Conservation (phyloP, 2,888 invertebrate genomes). For the Aphrophora alni region DNA sequence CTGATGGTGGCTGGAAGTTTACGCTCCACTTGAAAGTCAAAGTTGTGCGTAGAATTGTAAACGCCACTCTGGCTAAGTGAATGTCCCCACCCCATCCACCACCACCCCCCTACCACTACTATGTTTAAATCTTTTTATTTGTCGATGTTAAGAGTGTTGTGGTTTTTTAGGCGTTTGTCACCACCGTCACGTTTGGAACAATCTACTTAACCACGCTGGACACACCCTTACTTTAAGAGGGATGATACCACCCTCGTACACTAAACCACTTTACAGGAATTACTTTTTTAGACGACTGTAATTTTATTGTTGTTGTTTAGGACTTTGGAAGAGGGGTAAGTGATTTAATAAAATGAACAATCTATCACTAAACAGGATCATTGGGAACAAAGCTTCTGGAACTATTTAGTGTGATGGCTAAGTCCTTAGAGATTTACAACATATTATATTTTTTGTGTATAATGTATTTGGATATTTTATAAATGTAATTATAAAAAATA, state of each 20-base stretch:
- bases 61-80: neutral
- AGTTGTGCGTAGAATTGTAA: neutral
- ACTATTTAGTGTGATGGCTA: too few relatives aligned
- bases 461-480: too few relatives aligned
- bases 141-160: neutral
- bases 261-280: neutral
- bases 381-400: too few relatives aligned
- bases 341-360: too few relatives aligned
- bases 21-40: conserved; percentile 5
- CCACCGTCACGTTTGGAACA: neutral
- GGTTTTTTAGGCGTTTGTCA: neutral
- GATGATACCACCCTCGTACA: neutral
- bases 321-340: too few relatives aligned
- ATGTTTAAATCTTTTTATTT: conserved; percentile 7
- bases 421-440: too few relatives aligned
- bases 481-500: too few relatives aligned
- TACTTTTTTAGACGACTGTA: neutral
- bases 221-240: too few relatives aligned
- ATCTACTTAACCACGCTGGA: too few relatives aligned
- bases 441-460: too few relatives aligned
- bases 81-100: neutral
- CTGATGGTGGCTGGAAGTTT: neutral
- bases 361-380: too few relatives aligned
- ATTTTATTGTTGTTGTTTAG: neutral
- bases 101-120: neutral